Percentiles rank a stretch among this genome's conserved stretches.
phyloP scores from a whole-genome alignment of 2,113 vertebrate species.

The Hemichromis elongatus region DNA sequence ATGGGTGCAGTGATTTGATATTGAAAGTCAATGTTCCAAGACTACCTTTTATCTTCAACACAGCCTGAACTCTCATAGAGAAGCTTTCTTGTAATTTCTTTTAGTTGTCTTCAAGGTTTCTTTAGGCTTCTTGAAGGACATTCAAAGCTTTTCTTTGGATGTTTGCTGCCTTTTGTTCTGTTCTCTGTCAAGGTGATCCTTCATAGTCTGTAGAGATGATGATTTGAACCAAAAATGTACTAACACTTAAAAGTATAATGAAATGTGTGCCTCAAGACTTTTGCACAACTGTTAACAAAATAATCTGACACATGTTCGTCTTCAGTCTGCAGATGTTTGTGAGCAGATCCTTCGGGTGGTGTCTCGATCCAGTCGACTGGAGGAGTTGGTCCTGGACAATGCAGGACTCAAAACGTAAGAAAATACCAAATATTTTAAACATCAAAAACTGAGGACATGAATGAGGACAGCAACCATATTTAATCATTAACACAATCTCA shows the following conservation, averaged over 20 bases:
- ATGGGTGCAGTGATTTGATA: accelerated
- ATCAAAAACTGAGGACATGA: no score
- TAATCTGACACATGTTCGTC: not conserved
- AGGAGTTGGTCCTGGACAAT: conserved; percentile 92
- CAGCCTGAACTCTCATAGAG: not conserved
- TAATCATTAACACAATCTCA: not conserved
- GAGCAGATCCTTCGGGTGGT: conserved; percentile 93
- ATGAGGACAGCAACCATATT: not conserved
- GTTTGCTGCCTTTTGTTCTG: not conserved
- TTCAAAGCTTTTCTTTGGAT: not conserved
- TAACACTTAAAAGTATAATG: not conserved
- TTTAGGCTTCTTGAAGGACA: not conserved
- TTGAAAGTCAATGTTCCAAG: not conserved
- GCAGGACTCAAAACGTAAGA: conserved; percentile 92
- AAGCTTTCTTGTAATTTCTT: not conserved
- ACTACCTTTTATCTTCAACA: not conserved
- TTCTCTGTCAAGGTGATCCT: not conserved
- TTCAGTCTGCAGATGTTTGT: conserved; percentile 89
- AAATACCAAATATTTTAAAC: not conserved
- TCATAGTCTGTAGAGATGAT: not conserved
- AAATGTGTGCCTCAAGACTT: not conserved
- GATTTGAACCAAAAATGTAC: not conserved
- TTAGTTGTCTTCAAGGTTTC: not conserved
- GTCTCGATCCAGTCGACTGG: conserved; percentile 86
- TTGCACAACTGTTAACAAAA: not conserved